Base-by-base conservation (phyloP, 2,888 invertebrate genomes). In the Minunthozetes semirufus region DNA sequence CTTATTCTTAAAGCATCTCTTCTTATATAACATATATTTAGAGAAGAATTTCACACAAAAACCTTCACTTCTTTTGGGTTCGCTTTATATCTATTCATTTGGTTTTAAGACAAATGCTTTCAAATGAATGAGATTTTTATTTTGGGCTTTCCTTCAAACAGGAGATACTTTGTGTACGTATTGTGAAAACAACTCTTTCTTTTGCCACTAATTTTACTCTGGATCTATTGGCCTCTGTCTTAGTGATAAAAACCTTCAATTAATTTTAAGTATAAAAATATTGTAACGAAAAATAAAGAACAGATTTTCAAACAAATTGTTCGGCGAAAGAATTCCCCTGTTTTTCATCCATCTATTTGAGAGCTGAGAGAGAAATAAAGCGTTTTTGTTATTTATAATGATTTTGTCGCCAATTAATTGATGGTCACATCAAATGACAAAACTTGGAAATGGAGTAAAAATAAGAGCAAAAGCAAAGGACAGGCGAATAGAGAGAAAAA, bases 371-470 rank as follows among this genome's bases (percentile, higher is more conserved):
- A 4, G 33, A 33, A 6, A 33, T 6, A 53, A 53, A 53, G 53
- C 53, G 53, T 53, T 53, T 53, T 53, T 53, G 53, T 53, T 53
- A 53, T 53, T 53, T 53, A 53, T 53, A 53, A 53, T 53, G 53
- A 53, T 19, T 53, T 53, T 53, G 19, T 53, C 53, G 17, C 8
- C 53, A 53, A 53, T 53, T 53, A 53, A 53, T 53, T 53, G 53
- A 53, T 53, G 53, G 53, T 19, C 53, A 53, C 53, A 53, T 53
- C 53, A 53, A 4, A 53, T 33, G 33, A 33, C 33, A 33, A 9
- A 33, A 33, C 33, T 33, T 33, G 33, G 33, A 33, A 33, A 33
- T 33, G 33, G 33, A 33, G 33, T 33, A 33, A 33, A 33, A 33
- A 33, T 9, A 33, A 33, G 33, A n/a, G 48, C 8, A 48, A n/a